Evolutionary conservation across 2,888 invertebrate species (phyloP), one percentile per base, ranked within the genome.

Genomic region (Eupithecia dodoneata): DNA sequence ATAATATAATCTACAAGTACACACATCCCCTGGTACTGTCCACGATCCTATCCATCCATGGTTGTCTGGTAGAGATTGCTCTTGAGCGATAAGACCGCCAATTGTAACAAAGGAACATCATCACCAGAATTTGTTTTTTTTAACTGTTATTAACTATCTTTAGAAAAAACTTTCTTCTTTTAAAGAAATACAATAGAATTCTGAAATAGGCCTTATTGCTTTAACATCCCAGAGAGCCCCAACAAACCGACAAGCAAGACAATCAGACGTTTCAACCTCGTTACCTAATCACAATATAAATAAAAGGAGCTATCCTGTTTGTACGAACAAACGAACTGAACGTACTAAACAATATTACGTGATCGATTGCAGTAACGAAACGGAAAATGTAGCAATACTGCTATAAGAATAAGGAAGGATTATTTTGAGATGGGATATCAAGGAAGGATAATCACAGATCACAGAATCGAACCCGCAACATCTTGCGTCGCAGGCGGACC

Each of bases 311-410:
- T 73, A 76, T 63, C 66, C 42, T 78, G 75, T 78, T 75, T 73
- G 73, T 76, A 67, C 44, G 73, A 45, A 66, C 71, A 78, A 78
- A 78, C 75, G 75, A 78, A 78, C 75, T 71, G 75, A 66, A 67
- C 73, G 71, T 67, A 67, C 75, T 67, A 73, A 78, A 78, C 78
- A 78, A 76, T 59, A 47, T 78, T 78, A 78, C 78, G 78, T 75
- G 71, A 76, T 78, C 78, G 73, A 66, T 66, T 66, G 66, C 63
- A 30, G 63, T 63, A 63, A 63, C 63, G 63, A 63, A 63, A 63
- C 59, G 59, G 59, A 18, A 18, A 10, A 59, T 9, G 30, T 30
- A 63, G 12, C 12, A 63, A 63, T 63, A 63, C 30, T 18, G 18
- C 18, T 18, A 3, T n/a, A 18, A 9, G 18, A 30, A 30, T 3